These are phyloP conservation scores for Monodelphis domestica DNA, from an alignment of 2,797 vertebrate species.

Conservation along the genomic window DNA sequence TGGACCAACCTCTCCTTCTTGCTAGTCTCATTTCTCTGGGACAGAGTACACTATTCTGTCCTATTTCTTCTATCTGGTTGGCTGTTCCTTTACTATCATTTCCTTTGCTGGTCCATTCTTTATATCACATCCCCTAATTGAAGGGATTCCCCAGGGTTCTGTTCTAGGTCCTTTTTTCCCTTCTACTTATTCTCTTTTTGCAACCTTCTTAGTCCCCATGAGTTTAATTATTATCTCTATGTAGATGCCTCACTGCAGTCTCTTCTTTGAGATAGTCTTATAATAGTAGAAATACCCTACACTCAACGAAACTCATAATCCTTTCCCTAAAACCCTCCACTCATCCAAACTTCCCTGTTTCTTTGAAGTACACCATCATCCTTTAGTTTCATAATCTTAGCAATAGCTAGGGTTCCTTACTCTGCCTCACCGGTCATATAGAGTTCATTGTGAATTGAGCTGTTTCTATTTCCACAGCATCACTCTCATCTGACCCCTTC, in stretches of 20 bases:
- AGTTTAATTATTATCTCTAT: neutral
- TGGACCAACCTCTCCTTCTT: neutral
- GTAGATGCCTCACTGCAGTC: neutral
- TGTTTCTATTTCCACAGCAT: neutral
- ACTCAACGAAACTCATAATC: neutral
- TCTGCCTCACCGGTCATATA: neutral
- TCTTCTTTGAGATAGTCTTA: neutral
- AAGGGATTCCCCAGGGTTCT: neutral
- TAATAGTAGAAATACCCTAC: neutral
- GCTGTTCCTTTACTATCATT: neutral
- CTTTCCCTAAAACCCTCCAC: neutral
- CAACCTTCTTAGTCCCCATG: neutral
- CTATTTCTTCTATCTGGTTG: neutral
- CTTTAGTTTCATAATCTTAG: neutral
- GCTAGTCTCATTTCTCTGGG: neutral
- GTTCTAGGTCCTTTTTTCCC: neutral
- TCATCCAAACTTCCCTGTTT: neutral
- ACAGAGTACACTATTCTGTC: no score
- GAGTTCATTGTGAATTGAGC: neutral
- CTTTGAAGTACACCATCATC: neutral
- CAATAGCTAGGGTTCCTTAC: neutral
- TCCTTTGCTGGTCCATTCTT: neutral
- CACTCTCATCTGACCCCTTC: neutral
- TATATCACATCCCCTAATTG: neutral
- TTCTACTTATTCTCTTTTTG: neutral